These are phyloP conservation scores for Lordiphosa stackelbergi DNA, from an alignment of 1,140 invertebrate genomes.

Conservation along the genomic window DNA sequence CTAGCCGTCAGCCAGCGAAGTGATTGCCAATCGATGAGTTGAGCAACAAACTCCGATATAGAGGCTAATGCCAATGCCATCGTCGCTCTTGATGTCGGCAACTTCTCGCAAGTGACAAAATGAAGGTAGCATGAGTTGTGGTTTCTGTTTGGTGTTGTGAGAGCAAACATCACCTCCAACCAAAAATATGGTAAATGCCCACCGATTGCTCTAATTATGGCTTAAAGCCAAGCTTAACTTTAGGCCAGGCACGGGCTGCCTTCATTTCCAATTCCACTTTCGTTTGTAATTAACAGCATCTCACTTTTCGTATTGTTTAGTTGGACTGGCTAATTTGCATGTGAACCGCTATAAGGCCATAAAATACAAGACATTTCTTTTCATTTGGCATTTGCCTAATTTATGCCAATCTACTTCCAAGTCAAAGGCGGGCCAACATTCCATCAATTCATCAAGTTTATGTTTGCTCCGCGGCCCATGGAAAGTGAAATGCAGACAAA, in stretches of 20 bases:
- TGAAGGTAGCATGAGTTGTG: conserved; percentile 39
- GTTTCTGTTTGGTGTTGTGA: conserved; percentile 8
- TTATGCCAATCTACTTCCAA: conserved; percentile 42
- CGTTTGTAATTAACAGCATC: conserved; percentile 67
- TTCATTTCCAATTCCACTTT: conserved; percentile 54
- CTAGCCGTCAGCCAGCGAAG: conserved; percentile 56
- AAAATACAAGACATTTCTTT: conserved; percentile 69
- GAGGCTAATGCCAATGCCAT: conserved; percentile 55
- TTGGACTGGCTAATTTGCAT: conserved; percentile 55
- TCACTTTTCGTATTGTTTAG: conserved; percentile 42
- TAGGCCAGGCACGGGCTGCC: conserved; percentile 1
- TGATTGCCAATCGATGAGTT: conserved; percentile 74
- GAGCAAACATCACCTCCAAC: conserved; percentile 18
- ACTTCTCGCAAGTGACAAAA: conserved; percentile 71
- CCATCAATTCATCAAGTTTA: conserved; percentile 58
- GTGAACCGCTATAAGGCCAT: conserved; percentile 63
- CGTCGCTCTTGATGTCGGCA: conserved; percentile 15
- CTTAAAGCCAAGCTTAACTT: conserved; percentile 19
- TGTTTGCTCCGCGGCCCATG: conserved; percentile 42
- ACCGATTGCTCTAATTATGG: conserved; percentile 58
- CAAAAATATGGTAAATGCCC: neutral
- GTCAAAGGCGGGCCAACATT: conserved; percentile 35
- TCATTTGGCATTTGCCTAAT: conserved; percentile 57
- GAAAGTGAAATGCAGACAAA: conserved; percentile 63
- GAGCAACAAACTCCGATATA: conserved; percentile 56